These are phyloP conservation scores for Aromia moschata DNA, from an alignment of 2,888 invertebrate species.

Conservation along the genomic window DNA sequence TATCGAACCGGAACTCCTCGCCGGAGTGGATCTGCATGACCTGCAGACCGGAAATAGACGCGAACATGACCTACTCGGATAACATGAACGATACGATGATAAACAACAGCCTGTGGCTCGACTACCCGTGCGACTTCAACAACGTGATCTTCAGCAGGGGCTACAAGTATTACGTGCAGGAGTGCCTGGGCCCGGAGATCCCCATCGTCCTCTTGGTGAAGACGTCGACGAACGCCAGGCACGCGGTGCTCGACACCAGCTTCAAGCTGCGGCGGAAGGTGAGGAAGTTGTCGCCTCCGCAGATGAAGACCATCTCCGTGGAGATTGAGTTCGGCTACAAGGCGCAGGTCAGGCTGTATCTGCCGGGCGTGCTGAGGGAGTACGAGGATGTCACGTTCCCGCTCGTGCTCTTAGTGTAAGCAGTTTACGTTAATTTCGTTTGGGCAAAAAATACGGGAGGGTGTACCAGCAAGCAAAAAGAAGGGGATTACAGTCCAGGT, in stretches of 20 bases:
- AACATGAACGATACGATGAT: constrained; percentile 54
- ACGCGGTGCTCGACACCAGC: constrained; percentile 76
- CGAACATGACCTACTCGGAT: constrained; percentile 51
- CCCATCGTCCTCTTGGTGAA: constrained; percentile 74
- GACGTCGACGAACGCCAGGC: constrained; percentile 68
- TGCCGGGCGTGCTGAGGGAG: constrained; percentile 86
- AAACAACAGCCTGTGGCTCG: constrained; percentile 58
- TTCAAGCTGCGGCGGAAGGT: constrained; percentile 71
- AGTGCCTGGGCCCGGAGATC: constrained; percentile 82
- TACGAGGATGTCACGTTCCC: constrained; percentile 85
- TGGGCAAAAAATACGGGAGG: too few relatives aligned
- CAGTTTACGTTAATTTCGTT: constrained; percentile 47
- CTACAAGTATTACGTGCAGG: constrained; percentile 70
- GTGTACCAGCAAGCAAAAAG: too few relatives aligned
- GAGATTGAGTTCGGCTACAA: constrained; percentile 74
- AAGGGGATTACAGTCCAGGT: too few relatives aligned
- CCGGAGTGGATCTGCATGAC: constrained; percentile 70
- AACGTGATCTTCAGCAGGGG: constrained; percentile 71
- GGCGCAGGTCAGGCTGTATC: constrained; percentile 79
- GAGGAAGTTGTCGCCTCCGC: constrained; percentile 76
- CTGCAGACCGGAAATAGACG: constrained; percentile 64
- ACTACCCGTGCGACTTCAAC: constrained; percentile 67
- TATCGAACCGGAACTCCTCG: constrained; percentile 63
- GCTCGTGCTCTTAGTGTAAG: constrained; percentile 85
- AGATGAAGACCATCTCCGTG: constrained; percentile 73